These are phyloP conservation scores for Balearica regulorum DNA, from an alignment of 2,797 vertebrate species.

Conservation along the genomic window DNA sequence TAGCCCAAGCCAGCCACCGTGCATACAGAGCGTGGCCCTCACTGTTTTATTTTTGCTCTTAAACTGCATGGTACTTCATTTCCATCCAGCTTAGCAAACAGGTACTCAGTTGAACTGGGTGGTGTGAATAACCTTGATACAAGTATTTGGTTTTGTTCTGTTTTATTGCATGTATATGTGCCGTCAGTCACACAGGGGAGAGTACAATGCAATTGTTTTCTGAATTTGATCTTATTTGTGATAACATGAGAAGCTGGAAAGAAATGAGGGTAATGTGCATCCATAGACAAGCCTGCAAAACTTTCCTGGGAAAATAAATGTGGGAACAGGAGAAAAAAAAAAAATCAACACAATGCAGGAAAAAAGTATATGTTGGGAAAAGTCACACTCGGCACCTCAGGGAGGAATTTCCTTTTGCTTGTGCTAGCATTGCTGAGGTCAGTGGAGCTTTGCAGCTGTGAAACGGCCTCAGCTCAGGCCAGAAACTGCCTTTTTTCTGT, in stretches of 20 bases:
- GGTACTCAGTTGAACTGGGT: not conserved
- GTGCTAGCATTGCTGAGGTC: not conserved
- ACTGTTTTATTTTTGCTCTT: not conserved
- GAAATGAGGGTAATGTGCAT: not conserved
- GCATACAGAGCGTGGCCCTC: not conserved
- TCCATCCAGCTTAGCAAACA: not conserved
- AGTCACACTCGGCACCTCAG: not conserved
- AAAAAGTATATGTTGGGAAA: not conserved
- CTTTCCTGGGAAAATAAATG: not conserved
- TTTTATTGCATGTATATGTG: not conserved
- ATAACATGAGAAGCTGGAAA: not conserved
- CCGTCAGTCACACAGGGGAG: not conserved
- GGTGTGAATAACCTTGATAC: not conserved
- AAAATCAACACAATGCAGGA: not conserved
- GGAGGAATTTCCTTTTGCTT: conserved; percentile 3
- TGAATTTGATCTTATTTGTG: not conserved
- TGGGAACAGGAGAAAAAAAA: not conserved
- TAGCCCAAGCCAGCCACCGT: not conserved
- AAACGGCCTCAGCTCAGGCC: not conserved
- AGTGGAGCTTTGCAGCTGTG: not conserved
- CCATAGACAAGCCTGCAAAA: not conserved
- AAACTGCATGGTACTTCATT: not conserved
- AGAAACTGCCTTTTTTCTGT: not conserved
- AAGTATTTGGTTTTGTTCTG: not conserved
- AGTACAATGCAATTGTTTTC: not conserved